Conservation (phyloP, 2,113 vertebrate genomes). For the Vireo altiloquus region DNA sequence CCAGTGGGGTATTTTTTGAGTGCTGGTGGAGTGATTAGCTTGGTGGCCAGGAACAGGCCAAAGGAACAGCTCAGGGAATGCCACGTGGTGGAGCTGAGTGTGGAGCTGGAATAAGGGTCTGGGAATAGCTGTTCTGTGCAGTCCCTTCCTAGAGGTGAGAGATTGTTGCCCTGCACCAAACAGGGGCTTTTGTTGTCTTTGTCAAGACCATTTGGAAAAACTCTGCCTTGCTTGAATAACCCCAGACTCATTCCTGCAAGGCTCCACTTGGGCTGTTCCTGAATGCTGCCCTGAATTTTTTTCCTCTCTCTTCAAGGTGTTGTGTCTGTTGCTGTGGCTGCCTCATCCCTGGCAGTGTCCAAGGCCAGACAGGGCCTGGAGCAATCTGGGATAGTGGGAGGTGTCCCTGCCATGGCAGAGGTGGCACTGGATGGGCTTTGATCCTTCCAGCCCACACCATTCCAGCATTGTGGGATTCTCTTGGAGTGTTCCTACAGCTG, state of each 20-base stretch:
- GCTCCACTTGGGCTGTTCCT: neutral
- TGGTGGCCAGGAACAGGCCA: neutral
- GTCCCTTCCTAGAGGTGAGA: neutral
- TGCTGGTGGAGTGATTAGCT: neutral
- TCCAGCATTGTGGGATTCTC: neutral
- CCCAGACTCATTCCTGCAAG: neutral
- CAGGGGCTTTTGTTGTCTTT: neutral
- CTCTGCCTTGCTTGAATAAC: neutral
- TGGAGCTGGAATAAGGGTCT: neutral
- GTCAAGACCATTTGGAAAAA: neutral
- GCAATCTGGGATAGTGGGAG: fast-evolving
- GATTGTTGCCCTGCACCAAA: neutral
- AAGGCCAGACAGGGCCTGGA: neutral
- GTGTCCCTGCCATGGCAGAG: neutral
- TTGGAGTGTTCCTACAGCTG: neutral
- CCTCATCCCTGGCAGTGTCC: neutral
- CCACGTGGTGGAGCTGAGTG: neutral
- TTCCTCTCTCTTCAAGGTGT: neutral
- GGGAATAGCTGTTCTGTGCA: neutral
- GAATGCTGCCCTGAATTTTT: neutral
- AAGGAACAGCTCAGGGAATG: neutral
- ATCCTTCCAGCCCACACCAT: neutral
- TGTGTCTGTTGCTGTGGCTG: neutral
- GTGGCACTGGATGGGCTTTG: neutral
- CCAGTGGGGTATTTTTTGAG: neutral